Percentiles rank a stretch among this genome's conserved stretches.
These are phyloP conservation scores for Distichodus sexfasciatus DNA, from an alignment of 2,797 vertebrate species.

Conservation along the genomic window DNA sequence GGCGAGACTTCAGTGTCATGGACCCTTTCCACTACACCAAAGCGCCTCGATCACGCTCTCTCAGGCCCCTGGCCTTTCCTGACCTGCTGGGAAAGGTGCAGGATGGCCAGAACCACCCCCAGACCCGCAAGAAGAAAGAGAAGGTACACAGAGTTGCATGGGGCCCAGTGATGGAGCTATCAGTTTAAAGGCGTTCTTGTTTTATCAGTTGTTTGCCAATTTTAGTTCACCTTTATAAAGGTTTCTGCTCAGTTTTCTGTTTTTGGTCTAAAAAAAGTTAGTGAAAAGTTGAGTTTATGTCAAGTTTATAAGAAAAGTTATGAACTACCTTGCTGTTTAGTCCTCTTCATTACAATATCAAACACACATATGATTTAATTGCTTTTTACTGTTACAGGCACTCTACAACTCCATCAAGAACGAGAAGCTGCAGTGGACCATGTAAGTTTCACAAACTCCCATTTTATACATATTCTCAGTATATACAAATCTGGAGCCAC, in stretches of 20 bases:
- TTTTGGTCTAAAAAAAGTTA: too few relatives aligned
- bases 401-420: constrained; percentile 96
- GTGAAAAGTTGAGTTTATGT: too few relatives aligned
- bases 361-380: not conserved
- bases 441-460: constrained; percentile 78
- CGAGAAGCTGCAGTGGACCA: constrained; percentile 97
- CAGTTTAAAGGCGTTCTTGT: too few relatives aligned
- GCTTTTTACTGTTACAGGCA: constrained; percentile 71
- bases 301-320: too few relatives aligned
- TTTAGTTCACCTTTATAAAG: too few relatives aligned
- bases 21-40: constrained; percentile 92
- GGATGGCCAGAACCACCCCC: constrained; percentile 81
- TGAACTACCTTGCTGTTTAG: too few relatives aligned
- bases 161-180: not conserved
- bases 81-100: constrained; percentile 86
- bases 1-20: constrained; percentile 82
- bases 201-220: too few relatives aligned
- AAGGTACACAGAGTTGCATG: constrained; percentile 25
- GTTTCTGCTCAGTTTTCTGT: too few relatives aligned
- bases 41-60: constrained; percentile 88
- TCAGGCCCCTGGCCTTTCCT: constrained; percentile 90
- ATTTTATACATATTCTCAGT: not conserved
- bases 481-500: too few relatives aligned
- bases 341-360: too few relatives aligned
- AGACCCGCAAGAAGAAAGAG: constrained; percentile 85